Base-by-base conservation (phyloP, 2,113 vertebrate genomes). In the Glaucomys volans region DNA sequence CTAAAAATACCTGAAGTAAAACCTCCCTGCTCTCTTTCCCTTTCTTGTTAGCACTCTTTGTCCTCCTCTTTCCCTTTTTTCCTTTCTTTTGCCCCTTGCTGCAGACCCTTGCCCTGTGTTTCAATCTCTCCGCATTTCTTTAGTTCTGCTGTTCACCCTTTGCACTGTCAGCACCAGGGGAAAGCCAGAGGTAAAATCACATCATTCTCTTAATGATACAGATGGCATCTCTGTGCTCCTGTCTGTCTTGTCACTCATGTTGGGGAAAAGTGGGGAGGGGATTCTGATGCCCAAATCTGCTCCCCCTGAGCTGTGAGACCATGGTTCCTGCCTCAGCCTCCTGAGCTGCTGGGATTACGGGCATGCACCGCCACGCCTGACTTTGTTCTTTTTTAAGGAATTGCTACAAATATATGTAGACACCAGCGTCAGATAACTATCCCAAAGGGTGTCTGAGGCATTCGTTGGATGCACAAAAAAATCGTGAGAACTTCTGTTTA, bases 91-190 rank as follows among this genome's bases (percentile, higher is more conserved):
- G 30, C 17, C 62, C 6, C 4, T 80, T 81, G 64, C 42, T 91
- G 4, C 71, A 62, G 30, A 52, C 8, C 35, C 17, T 94, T 77
- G 12, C 24, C 62, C 66, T 77, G 16, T 74, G n/a, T 26, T 64
- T 81, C 28, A 3, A 83, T 69, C 18, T 79, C 40, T 62, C 87
- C 47, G 90, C 74, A 64, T 89, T 88, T 94, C 91, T 95, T 88
- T 91, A 92, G 80, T 71, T 62, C 76, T 97, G n/a, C 84, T 82
- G 67, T 97, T 91, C 82, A 32, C 5, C 35, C 42, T 77, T 75
- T 90, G 66, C 54, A 44, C 74, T 40, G 87, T 71, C 8, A 0
- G 64, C 44, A 37, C n/a, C 40, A 44, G 17, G 76, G 35, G 67
- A 26, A 35, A 89, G 37, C 4, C n/a, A 6, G 32, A 74, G n/a